A percentile compares a stretch with the other conserved stretches of the same genome.
These are phyloP conservation scores for Bombus confusus DNA, from an alignment of 1,140 invertebrate species.

Conservation along the genomic window DNA sequence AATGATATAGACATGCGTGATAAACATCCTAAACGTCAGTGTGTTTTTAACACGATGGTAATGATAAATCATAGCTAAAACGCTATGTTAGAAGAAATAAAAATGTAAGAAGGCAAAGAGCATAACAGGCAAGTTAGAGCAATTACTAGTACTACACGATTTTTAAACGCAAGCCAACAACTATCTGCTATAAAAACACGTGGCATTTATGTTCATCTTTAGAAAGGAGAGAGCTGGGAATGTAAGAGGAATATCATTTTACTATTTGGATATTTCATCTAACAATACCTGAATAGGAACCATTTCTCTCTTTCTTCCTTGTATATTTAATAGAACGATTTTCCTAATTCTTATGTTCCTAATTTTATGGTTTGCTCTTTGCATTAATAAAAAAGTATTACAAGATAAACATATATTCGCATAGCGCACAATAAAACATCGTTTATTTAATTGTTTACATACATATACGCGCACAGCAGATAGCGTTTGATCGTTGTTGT, in stretches of 20 bases:
- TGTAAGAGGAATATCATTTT: neutral
- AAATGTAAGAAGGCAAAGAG: slow-evolving; percentile 21
- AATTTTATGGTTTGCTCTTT: slow-evolving; percentile 42
- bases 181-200: slow-evolving; percentile 38
- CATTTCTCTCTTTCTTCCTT: neutral
- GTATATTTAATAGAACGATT: slow-evolving; percentile 29
- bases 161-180: slow-evolving; percentile 8
- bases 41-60: neutral
- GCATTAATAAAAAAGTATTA: slow-evolving; percentile 37
- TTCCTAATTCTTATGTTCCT: slow-evolving; percentile 47
- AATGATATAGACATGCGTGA: neutral
- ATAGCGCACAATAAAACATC: slow-evolving; percentile 45
- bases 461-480: slow-evolving; percentile 21
- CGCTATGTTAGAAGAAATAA: slow-evolving; percentile 10
- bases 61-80: slow-evolving; percentile 6
- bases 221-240: neutral
- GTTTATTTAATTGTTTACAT: slow-evolving; percentile 28
- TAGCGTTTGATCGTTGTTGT: slow-evolving; percentile 10
- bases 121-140: slow-evolving; percentile 43
- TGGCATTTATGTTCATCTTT: slow-evolving; percentile 31
- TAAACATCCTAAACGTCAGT: neutral
- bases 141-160: slow-evolving; percentile 37
- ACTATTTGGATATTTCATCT: slow-evolving; percentile 3
- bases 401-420: slow-evolving; percentile 5
- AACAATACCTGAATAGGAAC: slow-evolving; percentile 10